Evolutionary conservation across 2,113 vertebrate genomes (phyloP).

Genomic region (Oreotrochilus melanogaster): DNA sequence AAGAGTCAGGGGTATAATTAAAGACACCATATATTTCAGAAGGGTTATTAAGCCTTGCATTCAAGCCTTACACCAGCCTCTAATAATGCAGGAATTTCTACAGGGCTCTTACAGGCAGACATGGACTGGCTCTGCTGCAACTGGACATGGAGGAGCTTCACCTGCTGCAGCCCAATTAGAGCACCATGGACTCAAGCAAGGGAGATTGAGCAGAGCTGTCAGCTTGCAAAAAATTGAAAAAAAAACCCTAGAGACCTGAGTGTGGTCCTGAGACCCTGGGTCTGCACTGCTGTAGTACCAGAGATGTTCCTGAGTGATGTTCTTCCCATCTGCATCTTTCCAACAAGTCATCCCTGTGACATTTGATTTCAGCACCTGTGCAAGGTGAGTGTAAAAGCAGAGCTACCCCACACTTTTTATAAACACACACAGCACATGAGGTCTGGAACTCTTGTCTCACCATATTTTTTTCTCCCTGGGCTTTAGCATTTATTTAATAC

Average conservation of each 20-base stretch:
- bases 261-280: background rate
- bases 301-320: accelerated
- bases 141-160: background rate
- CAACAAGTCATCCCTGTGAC: too few relatives aligned
- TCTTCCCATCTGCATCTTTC: background rate
- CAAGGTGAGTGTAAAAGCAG: background rate
- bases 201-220: background rate
- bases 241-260: background rate
- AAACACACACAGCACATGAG: background rate
- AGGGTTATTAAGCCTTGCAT: background rate
- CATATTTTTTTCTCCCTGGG: background rate
- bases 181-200: accelerated
- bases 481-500: background rate
- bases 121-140: background rate
- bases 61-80: background rate
- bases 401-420: background rate
- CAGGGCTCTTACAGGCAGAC: accelerated
- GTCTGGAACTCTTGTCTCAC: background rate
- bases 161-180: background rate
- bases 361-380: background rate
- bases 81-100: background rate
- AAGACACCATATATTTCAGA: background rate
- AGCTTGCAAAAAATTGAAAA: background rate
- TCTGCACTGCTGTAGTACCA: accelerated
- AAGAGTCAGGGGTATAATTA: slow-evolving; percentile 10